Conservation (phyloP, 2,888 invertebrate species). For the Sarcophaga rosellei region DNA sequence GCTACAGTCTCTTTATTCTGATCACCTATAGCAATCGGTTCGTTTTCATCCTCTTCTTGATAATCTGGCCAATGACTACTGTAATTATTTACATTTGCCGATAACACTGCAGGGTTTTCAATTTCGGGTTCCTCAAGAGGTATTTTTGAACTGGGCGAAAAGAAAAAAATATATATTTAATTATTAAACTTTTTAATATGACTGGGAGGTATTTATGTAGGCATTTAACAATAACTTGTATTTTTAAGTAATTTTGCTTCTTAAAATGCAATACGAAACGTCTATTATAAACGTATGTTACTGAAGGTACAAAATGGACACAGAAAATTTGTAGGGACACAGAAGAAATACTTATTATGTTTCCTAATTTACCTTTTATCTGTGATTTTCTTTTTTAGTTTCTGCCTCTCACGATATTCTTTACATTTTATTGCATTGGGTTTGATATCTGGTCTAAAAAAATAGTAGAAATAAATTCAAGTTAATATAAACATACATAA, state of each 20-base stretch:
- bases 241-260: too few species aligned
- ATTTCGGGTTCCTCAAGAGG: constrained; percentile 71
- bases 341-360: constrained; percentile 18
- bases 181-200: background rate
- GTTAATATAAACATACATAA: too few species aligned
- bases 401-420: too few species aligned
- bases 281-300: too few species aligned
- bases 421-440: too few species aligned
- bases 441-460: too few species aligned
- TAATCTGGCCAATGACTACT: constrained; percentile 65
- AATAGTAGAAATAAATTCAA: too few species aligned
- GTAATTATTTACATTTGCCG: constrained; percentile 55
- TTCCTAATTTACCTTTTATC: background rate
- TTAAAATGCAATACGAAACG: too few species aligned
- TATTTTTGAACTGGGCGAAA: constrained; percentile 52
- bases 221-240: too few species aligned
- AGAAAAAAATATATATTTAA: background rate
- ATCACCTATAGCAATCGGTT: constrained; percentile 49
- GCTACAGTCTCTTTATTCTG: constrained; percentile 65
- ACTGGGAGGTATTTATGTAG: too few species aligned
- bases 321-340: background rate
- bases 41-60: constrained; percentile 42
- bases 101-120: constrained; percentile 56
- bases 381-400: too few species aligned
- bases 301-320: too few species aligned